Base-by-base conservation (phyloP, 1,140 invertebrate species). In the Drosophila elegans region DNA sequence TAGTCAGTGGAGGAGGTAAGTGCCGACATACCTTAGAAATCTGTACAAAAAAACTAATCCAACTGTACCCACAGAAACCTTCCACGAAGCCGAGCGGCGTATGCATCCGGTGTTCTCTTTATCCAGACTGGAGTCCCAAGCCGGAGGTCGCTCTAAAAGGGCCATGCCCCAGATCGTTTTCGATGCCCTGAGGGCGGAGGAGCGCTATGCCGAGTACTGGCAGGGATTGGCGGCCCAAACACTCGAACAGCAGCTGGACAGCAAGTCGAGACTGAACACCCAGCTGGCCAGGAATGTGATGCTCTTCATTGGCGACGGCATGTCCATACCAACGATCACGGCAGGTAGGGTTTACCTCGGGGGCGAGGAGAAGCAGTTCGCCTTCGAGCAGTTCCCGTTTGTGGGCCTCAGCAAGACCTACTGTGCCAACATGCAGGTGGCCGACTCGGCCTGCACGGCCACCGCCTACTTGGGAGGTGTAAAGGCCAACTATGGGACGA, bases 391-490 rank as follows among this genome's bases (percentile, higher is more conserved):
- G 36, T 92, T 90, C n/a, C 91, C 91, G 12, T 90, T 81, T 46
- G 88, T 91, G 29, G 84, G 85, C 5, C 66, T 91, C 5, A 86
- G 88, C 39, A 91, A 91, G 95, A 97, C 96, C 0, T 97, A 96
- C 85, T 96, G 94, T 73, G 93, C 95, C 12, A 94, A 97, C 83
- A 93, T 93, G 62, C 95, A 96, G 93, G 94, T 95, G 0, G 93
- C 96, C 0, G 96, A 97, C 62, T 94, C 93, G 0, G 93, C 93
- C 2, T 93, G 93, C 68, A 93, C 93, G 1, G 96, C 95, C 0
- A 97, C 96, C 10, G 96, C 96, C 0, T 97, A 97, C 73, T 92
- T 98, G 25, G 94, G 94, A 21, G 97, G 97, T 1, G 95, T 97
- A 0, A 98, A 98, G 91, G 94, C 94, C 1, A 97, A 97, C 88